Base-by-base conservation (phyloP, 2,113 vertebrate genomes). In the Bostrychus sinensis region DNA sequence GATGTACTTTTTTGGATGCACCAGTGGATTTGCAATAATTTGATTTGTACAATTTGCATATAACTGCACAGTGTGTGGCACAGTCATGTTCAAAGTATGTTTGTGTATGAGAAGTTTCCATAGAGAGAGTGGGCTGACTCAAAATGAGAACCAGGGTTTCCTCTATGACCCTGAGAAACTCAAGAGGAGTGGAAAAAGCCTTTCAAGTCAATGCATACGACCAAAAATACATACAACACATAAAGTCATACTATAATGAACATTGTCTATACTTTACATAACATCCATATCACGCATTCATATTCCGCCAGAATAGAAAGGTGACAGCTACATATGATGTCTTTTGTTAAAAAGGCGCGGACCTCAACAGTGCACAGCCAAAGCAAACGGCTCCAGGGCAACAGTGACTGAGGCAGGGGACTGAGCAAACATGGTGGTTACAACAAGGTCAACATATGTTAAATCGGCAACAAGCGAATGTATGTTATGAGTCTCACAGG, bases 21-120 rank as follows among this genome's bases (percentile, higher is more conserved):
- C 45, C 22, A 48, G 14, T 48, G 25, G 45, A 25, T 19, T 4
- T 22, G 1, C 12, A 19, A 7, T 45, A 12, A 25, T 48, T 23
- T 13, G 20, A 3, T 46, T 25, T 7, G 8, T 16, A n/a, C 26
- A 2, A n/a, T 51, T 51, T 51, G 45, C 45, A 48, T 48, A 25
- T 13, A 51, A 51, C 26, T 7, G 25, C 25, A 37, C 42, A 11
- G 36, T 39, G 61, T 58, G 58, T 81, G 76, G 50, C 51, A n/a
- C 48, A 51, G 12, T 60, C 56, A 56, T 62, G 57, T 59, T 43
- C 36, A 28, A 23, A 72, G 38, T 59, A 53, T 68, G 56, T 70
- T 6, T 81, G 58, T 66, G 70, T 75, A 67, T 81, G 81, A 84
- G 78, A 88, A 89, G 84, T 90, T 90, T 90, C 89, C 89, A 91